Evolutionary conservation across 2,797 vertebrate species (phyloP).

Genomic region (Synanceia verrucosa): DNA sequence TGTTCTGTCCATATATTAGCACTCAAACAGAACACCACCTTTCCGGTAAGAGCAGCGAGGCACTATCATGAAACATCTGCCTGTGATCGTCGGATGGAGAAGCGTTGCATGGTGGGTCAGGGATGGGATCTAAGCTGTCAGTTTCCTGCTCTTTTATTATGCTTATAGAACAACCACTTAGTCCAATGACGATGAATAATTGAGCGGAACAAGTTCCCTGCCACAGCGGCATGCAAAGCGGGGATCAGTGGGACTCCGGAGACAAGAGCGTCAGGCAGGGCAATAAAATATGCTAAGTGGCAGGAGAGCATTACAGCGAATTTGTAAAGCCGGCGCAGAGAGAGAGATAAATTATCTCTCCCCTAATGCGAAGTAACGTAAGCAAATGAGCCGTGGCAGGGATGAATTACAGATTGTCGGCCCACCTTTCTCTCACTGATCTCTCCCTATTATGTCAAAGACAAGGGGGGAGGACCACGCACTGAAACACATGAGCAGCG

Average conservation of each 20-base stretch:
- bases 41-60: constrained; percentile 23
- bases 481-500: constrained; percentile 53
- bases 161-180: constrained; percentile 85
- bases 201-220: constrained; percentile 84
- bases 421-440: constrained; percentile 78
- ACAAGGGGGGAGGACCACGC: constrained; percentile 19
- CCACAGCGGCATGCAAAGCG: constrained; percentile 80
- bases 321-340: constrained; percentile 69
- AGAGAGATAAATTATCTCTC: constrained; percentile 86
- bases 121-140: constrained; percentile 77
- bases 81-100: constrained; percentile 45
- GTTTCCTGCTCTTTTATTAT: constrained; percentile 78
- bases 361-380: constrained; percentile 86
- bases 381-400: constrained; percentile 87
- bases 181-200: constrained; percentile 88
- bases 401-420: constrained; percentile 86
- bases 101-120: constrained; percentile 50
- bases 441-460: constrained; percentile 85
- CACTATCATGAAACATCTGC: constrained; percentile 58
- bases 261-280: constrained; percentile 77
- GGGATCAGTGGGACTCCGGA: constrained; percentile 76
- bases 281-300: constrained; percentile 90
- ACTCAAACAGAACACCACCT: constrained; percentile 15
- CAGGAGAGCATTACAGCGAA: constrained; percentile 79
- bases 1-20: constrained; percentile 14